Evolutionary conservation across 2,797 vertebrate genomes (phyloP).

Genomic region (Choloepus didactylus): DNA sequence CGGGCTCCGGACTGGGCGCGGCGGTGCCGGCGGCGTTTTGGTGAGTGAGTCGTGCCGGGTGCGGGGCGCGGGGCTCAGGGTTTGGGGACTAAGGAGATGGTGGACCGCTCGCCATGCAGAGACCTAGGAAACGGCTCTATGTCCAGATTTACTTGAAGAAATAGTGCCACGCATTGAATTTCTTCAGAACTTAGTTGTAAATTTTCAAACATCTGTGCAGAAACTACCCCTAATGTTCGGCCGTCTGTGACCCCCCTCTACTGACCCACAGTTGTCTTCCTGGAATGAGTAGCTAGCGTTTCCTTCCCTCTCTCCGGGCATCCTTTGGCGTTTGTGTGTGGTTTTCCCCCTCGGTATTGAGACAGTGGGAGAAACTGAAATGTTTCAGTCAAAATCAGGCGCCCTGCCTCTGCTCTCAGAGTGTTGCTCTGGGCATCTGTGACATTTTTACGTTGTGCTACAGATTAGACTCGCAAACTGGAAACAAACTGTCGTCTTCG

Average conservation of each 20-base stretch:
- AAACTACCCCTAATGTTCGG: neutral
- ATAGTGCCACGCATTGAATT: neutral
- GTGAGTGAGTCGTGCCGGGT: constrained; percentile 56
- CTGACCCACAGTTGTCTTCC: neutral
- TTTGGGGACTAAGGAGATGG: neutral
- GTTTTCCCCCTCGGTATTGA: neutral
- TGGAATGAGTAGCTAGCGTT: neutral
- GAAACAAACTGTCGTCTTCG: neutral
- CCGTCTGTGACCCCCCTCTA: neutral
- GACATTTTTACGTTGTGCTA: constrained; percentile 16
- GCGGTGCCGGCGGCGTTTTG: neutral
- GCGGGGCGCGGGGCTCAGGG: neutral
- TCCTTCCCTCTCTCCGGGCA: constrained; percentile 34
- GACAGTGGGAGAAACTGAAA: constrained; percentile 32
- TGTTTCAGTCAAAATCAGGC: neutral
- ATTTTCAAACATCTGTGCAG: neutral
- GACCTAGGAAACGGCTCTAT: neutral
- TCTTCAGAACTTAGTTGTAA: neutral
- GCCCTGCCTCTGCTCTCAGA: neutral
- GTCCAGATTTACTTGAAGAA: neutral
- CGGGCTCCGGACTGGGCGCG: neutral
- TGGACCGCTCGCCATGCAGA: neutral
- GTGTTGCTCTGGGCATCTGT: neutral
- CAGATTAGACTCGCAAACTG: neutral
- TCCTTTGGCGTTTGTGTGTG: neutral